Base-by-base conservation (phyloP, 2,888 invertebrate genomes). In the Troides aeacus region DNA sequence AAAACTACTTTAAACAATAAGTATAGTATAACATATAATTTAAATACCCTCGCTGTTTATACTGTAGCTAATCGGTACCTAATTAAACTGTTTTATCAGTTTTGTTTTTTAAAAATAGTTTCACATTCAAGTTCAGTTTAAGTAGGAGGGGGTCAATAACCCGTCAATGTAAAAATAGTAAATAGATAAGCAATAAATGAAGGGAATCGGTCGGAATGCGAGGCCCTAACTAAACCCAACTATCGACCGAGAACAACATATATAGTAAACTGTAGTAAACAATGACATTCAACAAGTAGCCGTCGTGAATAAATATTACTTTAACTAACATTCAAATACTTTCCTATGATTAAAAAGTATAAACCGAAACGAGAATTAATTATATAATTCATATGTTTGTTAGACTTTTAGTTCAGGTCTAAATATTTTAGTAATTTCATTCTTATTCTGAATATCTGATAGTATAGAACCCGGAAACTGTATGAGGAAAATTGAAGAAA, bases 131-230 rank as follows among this genome's bases (percentile, higher is more conserved):
- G 64, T 65, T 65, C 15, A n/a, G 18, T 18, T 65, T 23, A 18
- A 39, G 39, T 62, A 23, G n/a, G 24, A 46, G 57, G 62, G 15
- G 59, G 66, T 70, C 63, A 59, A 63, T 42, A 36, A 63, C 63
- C 70, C 66, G 63, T 50, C 53, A 24, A 46, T 53, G 62, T 70
- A 70, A 42, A 66, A 66, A 62, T 66, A 66, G 66, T 66, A 24
- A 21, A 60, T 60, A 63, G 70, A 70, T 70, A 66, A 70, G 53
- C 36, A 53, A 63, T 42, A 56, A 50, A 50, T n/a, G 30, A 66
- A 64, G 57, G 66, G 61, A 70, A 64, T 42, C 64, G 42, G 53
- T 50, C 63, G 60, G 56, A n/a, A 66, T 36, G 21, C n/a, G 53
- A 23, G 64, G 30, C 66, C 53, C 30, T 64, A 63, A 60, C 62